These are phyloP conservation scores for Amaurobius ferox DNA, from an alignment of 2,888 invertebrate genomes.

Conservation along the genomic window DNA sequence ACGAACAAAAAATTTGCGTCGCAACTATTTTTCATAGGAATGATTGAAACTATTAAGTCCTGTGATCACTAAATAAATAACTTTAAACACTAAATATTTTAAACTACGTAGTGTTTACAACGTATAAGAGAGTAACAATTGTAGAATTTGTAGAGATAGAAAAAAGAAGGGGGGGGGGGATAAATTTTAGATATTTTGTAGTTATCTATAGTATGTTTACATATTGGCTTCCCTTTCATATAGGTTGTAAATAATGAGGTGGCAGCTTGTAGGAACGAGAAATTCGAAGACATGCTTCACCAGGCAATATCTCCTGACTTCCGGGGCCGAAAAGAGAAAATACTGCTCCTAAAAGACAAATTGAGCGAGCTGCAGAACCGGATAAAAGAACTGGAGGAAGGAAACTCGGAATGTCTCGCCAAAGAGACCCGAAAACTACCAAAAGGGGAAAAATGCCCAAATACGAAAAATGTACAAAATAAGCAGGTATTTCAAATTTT, in stretches of 20 bases:
- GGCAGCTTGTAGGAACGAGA: not conserved
- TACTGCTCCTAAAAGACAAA: constrained; percentile 13
- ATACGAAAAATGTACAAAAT: not conserved
- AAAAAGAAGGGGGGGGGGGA: too few relatives aligned
- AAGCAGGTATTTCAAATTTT: not conserved
- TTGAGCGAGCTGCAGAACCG: constrained; percentile 7
- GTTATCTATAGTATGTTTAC: too few relatives aligned
- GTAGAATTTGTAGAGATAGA: too few relatives aligned
- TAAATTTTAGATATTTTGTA: too few relatives aligned
- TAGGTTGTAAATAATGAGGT: constrained; percentile 9
- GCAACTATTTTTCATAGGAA: too few relatives aligned
- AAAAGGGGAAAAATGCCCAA: not conserved
- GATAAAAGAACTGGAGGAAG: not conserved
- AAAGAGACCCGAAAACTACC: not conserved
- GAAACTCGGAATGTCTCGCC: not conserved
- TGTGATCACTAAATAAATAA: too few relatives aligned
- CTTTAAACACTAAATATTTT: too few relatives aligned
- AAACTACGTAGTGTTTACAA: too few relatives aligned
- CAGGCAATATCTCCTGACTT: not conserved
- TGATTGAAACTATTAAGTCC: too few relatives aligned
- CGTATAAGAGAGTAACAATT: too few relatives aligned
- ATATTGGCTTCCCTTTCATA: not conserved
- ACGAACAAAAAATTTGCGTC: too few relatives aligned
- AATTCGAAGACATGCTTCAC: not conserved
- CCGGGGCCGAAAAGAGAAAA: constrained; percentile 1